A percentile compares a stretch with the other conserved stretches of the same genome.
Conservation (phyloP, 2,888 invertebrate genomes). For the Polydrusus pterygomalis region DNA sequence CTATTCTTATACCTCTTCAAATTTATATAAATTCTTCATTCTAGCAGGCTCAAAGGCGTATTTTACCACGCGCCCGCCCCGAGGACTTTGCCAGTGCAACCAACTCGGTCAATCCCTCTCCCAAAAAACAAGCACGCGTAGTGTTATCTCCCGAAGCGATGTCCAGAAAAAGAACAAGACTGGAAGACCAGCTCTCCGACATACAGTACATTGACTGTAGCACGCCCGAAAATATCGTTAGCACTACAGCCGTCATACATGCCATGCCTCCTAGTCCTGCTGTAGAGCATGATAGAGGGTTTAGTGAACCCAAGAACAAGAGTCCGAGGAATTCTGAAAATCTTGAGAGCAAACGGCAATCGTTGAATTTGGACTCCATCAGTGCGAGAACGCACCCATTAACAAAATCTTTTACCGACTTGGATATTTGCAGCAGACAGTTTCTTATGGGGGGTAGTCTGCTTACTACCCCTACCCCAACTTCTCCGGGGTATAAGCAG, state of each 20-base stretch:
- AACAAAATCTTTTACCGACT: constrained; percentile 68
- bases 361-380: constrained; percentile 66
- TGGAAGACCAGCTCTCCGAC: constrained; percentile 86
- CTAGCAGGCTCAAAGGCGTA: constrained; percentile 70
- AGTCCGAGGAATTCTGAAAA: constrained; percentile 67
- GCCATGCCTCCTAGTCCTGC: constrained; percentile 58
- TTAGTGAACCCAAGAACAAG: constrained; percentile 70
- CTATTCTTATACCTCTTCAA: too few relatives aligned
- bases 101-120: constrained; percentile 76
- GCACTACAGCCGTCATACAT: constrained; percentile 69
- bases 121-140: constrained; percentile 77
- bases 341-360: constrained; percentile 66
- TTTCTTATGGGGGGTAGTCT: constrained; percentile 62
- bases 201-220: constrained; percentile 89
- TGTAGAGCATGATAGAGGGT: constrained; percentile 57
- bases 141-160: constrained; percentile 73
- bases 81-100: constrained; percentile 75
- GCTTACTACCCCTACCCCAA: constrained; percentile 67
- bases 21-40: constrained; percentile 60
- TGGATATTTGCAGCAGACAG: constrained; percentile 63
- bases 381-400: constrained; percentile 57
- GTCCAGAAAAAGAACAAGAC: constrained; percentile 79
- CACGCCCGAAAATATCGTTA: constrained; percentile 78
- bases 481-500: constrained; percentile 68
- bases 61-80: constrained; percentile 73